Evolutionary conservation across 2,888 invertebrate genomes (phyloP).

Genomic region (Electrophaes corylata): DNA sequence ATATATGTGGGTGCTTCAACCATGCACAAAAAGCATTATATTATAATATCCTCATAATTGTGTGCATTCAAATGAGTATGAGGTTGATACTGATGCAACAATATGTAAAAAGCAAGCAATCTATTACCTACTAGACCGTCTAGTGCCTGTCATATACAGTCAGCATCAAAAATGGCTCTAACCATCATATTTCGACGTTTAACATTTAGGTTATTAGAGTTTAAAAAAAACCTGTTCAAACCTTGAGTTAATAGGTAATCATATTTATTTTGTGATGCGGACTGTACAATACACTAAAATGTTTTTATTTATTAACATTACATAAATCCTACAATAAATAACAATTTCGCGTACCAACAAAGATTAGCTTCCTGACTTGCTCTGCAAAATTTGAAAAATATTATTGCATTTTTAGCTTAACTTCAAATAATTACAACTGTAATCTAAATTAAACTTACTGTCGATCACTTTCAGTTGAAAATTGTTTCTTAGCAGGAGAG

Average conservation of each 20-base stretch:
- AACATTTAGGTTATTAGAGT: no score
- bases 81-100: constrained; percentile 5
- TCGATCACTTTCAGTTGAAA: constrained; percentile 90
- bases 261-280: no score
- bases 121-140: constrained; percentile 6
- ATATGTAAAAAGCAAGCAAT: constrained; percentile 8
- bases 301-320: constrained; percentile 19
- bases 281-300: no score
- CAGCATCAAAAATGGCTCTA: no score
- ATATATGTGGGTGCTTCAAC: constrained; percentile 6
- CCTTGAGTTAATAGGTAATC: no score
- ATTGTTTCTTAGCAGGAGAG: constrained; percentile 92
- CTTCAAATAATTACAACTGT: constrained; percentile 10
- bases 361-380: constrained; percentile 81
- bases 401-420: constrained; percentile 33
- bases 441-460: constrained; percentile 63
- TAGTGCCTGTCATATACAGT: constrained; percentile 4
- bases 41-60: background rate
- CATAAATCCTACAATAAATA: constrained; percentile 40
- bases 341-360: constrained; percentile 69
- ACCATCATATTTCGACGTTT: no score
- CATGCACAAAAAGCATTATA: constrained; percentile 26
- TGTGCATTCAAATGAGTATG: background rate
- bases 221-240: no score
- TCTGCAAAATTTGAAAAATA: constrained; percentile 69